phyloP scores from a whole-genome alignment of 2,113 vertebrate genomes.

The Speoplatyrhinus poulsoni region DNA sequence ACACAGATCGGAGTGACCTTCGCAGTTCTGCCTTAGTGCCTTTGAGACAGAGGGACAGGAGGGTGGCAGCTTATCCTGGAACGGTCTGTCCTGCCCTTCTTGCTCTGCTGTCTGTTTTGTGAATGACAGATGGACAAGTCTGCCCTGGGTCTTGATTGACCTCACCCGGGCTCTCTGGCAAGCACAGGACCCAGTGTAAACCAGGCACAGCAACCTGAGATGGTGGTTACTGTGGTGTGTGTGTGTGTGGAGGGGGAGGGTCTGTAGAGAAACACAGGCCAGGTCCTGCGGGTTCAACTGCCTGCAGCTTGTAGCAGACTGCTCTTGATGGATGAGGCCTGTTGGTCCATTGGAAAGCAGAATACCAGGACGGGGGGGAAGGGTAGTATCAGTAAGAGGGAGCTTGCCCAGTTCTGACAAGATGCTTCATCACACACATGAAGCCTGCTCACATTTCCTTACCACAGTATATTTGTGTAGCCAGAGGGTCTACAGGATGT shows the following conservation, averaged over 20 bases:
- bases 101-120: background rate
- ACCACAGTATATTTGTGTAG: background rate
- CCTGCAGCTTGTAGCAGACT: conserved; percentile 5
- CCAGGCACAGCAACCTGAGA: conserved; percentile 1
- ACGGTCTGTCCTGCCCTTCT: background rate
- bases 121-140: conserved; percentile 27
- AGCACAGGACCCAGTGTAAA: conserved; percentile 8
- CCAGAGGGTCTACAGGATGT: background rate
- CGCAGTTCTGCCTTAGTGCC: background rate
- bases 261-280: background rate
- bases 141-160: conserved; percentile 13
- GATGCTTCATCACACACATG: background rate
- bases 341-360: conserved; percentile 4
- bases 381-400: conserved; percentile 1
- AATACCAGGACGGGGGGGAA: conserved; percentile 1
- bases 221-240: background rate
- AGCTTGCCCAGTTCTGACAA: conserved; percentile 2
- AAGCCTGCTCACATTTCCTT: background rate
- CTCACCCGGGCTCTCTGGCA: conserved; percentile 7
- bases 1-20: conserved; percentile 6
- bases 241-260: background rate
- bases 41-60: background rate
- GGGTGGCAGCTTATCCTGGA: background rate
- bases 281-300: conserved; percentile 12
- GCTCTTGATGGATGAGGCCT: conserved; percentile 26